phyloP scores from a whole-genome alignment of 2,888 invertebrate genomes.

The Taenaris catops region DNA sequence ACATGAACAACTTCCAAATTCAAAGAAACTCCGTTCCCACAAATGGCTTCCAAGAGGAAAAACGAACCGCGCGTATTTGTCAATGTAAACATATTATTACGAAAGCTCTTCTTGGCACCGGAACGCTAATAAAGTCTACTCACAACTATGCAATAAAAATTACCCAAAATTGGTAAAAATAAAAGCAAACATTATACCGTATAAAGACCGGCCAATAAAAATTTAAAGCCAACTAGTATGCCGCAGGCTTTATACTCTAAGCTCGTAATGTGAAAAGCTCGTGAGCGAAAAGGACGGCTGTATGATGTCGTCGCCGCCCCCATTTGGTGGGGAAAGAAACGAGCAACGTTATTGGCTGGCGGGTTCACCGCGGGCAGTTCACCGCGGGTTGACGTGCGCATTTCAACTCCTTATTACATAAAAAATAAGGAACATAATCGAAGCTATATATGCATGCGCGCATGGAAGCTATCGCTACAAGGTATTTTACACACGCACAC shows the following conservation, averaged over 20 bases:
- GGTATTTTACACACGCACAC: constrained; percentile 15
- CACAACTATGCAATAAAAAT: constrained; percentile 12
- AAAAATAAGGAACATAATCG: constrained; percentile 17
- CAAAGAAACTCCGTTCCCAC: too few relatives aligned
- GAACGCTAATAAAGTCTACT: constrained; percentile 8
- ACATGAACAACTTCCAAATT: too few relatives aligned
- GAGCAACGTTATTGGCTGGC: constrained; percentile 57
- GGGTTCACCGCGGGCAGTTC: constrained; percentile 49
- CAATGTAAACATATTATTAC: constrained; percentile 4
- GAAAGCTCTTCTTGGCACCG: constrained; percentile 6
- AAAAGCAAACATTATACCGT: constrained; percentile 7
- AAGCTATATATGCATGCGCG: background rate
- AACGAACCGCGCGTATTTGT: too few relatives aligned
- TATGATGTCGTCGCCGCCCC: constrained; percentile 59
- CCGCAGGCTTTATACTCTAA: constrained; percentile 27
- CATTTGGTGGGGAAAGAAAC: constrained; percentile 57
- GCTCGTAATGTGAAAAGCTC: constrained; percentile 47
- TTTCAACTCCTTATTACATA: constrained; percentile 18
- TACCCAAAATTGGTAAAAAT: constrained; percentile 9
- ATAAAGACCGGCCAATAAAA: constrained; percentile 15
- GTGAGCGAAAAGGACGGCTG: constrained; percentile 59
- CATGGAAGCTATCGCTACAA: constrained; percentile 5
- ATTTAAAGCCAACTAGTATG: constrained; percentile 18
- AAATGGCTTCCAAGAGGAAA: too few relatives aligned
- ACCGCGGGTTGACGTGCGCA: constrained; percentile 20